These are phyloP conservation scores for Cliona cf. orientalis DNA, from an alignment of 37 sponge, comb jelly and placozoan species.

Conservation along the genomic window DNA sequence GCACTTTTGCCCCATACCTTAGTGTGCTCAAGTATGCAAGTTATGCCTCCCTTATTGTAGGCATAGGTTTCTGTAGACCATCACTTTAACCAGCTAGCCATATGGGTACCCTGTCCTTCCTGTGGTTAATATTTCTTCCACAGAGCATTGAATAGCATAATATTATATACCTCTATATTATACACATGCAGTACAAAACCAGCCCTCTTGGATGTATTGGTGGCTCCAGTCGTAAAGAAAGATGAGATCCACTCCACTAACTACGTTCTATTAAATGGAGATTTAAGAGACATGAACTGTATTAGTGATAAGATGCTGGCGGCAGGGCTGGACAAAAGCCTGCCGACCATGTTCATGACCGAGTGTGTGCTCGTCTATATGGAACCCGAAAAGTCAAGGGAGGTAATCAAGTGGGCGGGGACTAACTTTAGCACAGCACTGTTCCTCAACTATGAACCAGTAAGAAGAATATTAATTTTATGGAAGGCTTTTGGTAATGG, in stretches of 20 bases:
- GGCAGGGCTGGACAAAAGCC: slow-evolving; percentile 55
- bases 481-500: neutral
- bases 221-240: slow-evolving; percentile 6
- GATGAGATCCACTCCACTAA: slow-evolving; percentile 45
- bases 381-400: slow-evolving; percentile 53
- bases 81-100: no score
- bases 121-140: neutral
- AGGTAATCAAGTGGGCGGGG: slow-evolving; percentile 77
- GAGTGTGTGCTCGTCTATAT: slow-evolving; percentile 93
- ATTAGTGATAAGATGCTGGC: slow-evolving; percentile 45
- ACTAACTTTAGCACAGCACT: slow-evolving; percentile 53
- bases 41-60: no score
- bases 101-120: no score
- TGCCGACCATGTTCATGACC: slow-evolving; percentile 80
- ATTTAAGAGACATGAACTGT: slow-evolving; percentile 56
- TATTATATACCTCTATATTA: neutral
- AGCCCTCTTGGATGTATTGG: slow-evolving; percentile 6
- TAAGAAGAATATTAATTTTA: slow-evolving; percentile 20
- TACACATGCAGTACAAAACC: slow-evolving; percentile 13
- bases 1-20: neutral
- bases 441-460: slow-evolving; percentile 90
- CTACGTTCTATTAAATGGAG: slow-evolving; percentile 69
- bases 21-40: no score
- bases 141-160: no score
- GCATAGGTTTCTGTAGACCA: no score